Percentiles rank a stretch among this genome's conserved stretches.
Conservation (phyloP, 1,140 invertebrate genomes). For the Drepana arcuata region DNA sequence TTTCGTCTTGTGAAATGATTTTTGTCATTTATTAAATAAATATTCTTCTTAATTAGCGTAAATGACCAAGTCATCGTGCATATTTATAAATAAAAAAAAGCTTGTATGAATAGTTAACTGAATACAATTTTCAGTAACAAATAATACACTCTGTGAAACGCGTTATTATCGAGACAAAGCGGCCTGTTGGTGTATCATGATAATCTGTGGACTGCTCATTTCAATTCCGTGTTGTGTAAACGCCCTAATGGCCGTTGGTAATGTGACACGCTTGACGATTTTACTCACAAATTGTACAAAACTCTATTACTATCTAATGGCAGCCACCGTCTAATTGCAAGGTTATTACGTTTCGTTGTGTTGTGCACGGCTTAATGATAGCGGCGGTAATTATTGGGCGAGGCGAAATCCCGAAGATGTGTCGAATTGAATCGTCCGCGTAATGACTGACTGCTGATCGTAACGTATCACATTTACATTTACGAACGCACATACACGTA, state of each 20-base stretch:
- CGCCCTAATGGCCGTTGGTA: conserved; percentile 65
- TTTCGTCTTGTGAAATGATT: too few relatives aligned
- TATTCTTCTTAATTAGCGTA: too few relatives aligned
- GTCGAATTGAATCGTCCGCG: conserved; percentile 59
- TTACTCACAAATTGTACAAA: conserved; percentile 69
- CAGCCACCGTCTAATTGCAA: conserved; percentile 66
- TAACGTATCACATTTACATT: too few relatives aligned
- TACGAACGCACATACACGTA: too few relatives aligned
- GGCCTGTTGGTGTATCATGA: conserved; percentile 66
- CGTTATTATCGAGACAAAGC: conserved; percentile 67
- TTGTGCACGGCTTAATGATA: conserved; percentile 61
- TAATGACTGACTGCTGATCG: too few relatives aligned
- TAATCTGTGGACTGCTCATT: conserved; percentile 67
- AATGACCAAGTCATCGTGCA: too few relatives aligned
- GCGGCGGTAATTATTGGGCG: conserved; percentile 61
- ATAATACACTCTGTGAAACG: conserved; percentile 44
- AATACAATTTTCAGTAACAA: too few relatives aligned
- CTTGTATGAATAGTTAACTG: too few relatives aligned
- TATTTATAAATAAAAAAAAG: too few relatives aligned
- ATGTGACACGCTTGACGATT: conserved; percentile 72
- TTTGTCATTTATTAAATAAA: too few relatives aligned
- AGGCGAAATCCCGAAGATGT: conserved; percentile 68
- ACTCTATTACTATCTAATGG: conserved; percentile 69
- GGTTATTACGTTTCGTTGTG: conserved; percentile 67
- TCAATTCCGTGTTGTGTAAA: conserved; percentile 71